Evolutionary conservation across 2,888 invertebrate genomes (phyloP), one percentile per base, ranked within the genome.

Genomic region (Leptinotarsa rubiginosa): DNA sequence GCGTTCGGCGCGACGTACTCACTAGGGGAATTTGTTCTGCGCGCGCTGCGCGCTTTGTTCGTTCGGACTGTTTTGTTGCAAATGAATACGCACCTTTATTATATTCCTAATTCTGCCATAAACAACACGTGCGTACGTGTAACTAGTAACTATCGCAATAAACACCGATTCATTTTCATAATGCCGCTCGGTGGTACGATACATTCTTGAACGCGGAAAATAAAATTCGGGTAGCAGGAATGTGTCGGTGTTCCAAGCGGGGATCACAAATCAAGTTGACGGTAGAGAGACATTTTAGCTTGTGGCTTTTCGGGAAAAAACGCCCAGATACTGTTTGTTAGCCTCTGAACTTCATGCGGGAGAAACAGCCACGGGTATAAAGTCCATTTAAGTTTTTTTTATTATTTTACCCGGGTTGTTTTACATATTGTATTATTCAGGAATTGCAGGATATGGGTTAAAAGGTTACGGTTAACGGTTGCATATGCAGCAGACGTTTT

Each of bases 351-450:
- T 68, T n/a, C 47, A 49, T 64, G 68, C 50, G 31, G 50, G 16
- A 18, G 59, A 50, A 62, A 67, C 67, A 25, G 62, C 67, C 31
- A 67, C 72, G 49, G 69, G 47, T 52, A 65, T 54, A 54, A 47
- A 73, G 65, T 73, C 69, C 69, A 69, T 69, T 73, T 69, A 54
- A 64, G 62, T 64, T 69, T 65, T 68, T 69, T 69, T 69, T 73
- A 73, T 73, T 73, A 69, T 73, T 73, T 72, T 69, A 47, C 54
- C 65, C 18, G 54, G 16, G 31, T 69, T 73, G 69, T 69, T 73
- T 73, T 73, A 69, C 73, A 73, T 73, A 73, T 65, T 73, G 62
- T 73, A 73, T 72, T 72, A 72, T 69, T 73, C 73, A 31, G 69
- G 50, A 65, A 52, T 31, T 56, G 25, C 31, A 25, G 50, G 41